Conservation (phyloP, 2,113 vertebrate species). For the Eulemur rufifrons region DNA sequence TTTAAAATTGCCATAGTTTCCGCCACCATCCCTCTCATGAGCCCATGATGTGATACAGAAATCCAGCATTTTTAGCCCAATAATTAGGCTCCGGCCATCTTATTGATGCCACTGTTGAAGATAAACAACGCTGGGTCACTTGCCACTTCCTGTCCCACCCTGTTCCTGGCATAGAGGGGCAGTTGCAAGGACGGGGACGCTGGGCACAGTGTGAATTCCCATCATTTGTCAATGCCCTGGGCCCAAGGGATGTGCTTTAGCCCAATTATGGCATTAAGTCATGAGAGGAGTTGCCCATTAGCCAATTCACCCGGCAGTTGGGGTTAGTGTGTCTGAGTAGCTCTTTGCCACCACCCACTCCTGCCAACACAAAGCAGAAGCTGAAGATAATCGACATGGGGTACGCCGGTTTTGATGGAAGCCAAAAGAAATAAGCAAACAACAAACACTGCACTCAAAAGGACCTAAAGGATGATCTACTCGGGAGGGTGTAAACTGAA, state of each 20-base stretch:
- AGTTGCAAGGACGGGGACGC: neutral
- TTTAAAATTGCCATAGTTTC: neutral
- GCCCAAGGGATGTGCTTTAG: neutral
- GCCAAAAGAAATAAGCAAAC: neutral
- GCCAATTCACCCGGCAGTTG: neutral
- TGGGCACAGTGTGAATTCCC: slow-evolving; percentile 23
- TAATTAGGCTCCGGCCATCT: neutral
- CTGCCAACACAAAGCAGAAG: slow-evolving; percentile 16
- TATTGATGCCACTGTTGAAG: neutral
- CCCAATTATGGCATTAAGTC: neutral
- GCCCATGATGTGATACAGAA: neutral
- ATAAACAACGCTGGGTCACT: neutral
- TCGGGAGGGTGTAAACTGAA: neutral
- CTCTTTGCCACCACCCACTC: neutral
- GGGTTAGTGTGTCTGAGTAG: slow-evolving; percentile 11
- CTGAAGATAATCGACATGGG: neutral
- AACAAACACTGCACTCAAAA: neutral
- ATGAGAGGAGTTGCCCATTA: neutral
- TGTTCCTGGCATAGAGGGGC: neutral
- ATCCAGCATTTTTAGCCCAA: neutral
- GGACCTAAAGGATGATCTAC: neutral
- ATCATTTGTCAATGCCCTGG: slow-evolving; percentile 28
- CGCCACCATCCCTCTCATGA: no score
- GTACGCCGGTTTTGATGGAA: neutral
- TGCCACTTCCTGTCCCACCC: neutral